Evolutionary conservation across 2,113 vertebrate genomes (phyloP), one percentile per base, ranked within the genome.

Genomic region (Periophthalmodon schlosseri): DNA sequence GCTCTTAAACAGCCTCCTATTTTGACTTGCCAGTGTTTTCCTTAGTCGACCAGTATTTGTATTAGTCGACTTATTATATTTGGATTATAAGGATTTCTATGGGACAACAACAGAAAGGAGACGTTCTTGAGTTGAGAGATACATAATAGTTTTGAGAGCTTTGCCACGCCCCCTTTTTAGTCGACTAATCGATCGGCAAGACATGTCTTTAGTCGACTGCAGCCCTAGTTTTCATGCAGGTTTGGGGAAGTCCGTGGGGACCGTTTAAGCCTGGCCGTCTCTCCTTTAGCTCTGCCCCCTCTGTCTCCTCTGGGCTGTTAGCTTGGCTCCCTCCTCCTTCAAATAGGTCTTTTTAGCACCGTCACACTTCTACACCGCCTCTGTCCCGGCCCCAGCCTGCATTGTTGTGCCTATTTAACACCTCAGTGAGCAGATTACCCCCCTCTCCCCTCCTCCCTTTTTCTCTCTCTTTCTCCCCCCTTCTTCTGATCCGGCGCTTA

Each of bases 331-430:
- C 24, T 90, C 86, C 82, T 83, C 80, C 80, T 79, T 79, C 78
- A 89, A 89, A 89, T 89, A 79, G 88, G 28, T 87, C 88, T 84
- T 88, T 91, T 91, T 90, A 91, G 83, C 91, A 84, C 75, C 68
- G 73, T 69, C 85, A 70, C 70, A 68, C 71, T 47, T 74, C 70
- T 20, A 36, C 70, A 60, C 84, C 49, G 76, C 67, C 75, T 16
- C 73, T 61, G 77, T 77, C 76, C 74, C 75, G 44, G 67, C 71
- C 87, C 85, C 73, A 82, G 86, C 76, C 75, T 86, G 82, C 88
- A 92, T 92, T 92, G 88, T 92, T 91, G 89, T 91, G 89, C 86
- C 85, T 90, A 91, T 92, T 92, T 91, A 92, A 92, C 90, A 92
- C 91, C 85, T 91, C 90, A 89, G 85, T 92, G 89, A 92, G 85